Evolutionary conservation across 2,888 invertebrate genomes (phyloP), one percentile per base, ranked within the genome.

Genomic region (Ernsta delagoae): DNA sequence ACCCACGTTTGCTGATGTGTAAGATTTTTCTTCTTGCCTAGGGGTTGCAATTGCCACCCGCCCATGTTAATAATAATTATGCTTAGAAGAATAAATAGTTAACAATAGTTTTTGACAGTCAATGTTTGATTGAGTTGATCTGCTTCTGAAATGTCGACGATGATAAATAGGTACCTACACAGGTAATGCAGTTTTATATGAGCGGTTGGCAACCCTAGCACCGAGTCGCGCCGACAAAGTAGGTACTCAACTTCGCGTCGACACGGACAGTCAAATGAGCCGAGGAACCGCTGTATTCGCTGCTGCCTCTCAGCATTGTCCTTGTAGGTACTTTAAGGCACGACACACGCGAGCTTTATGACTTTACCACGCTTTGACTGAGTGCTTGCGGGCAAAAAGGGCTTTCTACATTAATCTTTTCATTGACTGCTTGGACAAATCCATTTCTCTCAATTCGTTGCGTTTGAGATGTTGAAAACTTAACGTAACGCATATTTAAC

Each of bases 201-300:
- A 41, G 1, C 41, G 41, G 8, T 9, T 48, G 48, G 50, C 16
- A 50, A 50, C 50, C 50, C 50, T 53, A 50, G 1, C 16, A 8
- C 9, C 34, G 31, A 39, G 57, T 31, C 50, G 34, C 43, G 72
- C 75, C 87, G 86, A 88, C 89, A 89, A 90, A 89, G 36, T 36
- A 36, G 36, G 88, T 82, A 82, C 81, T 50, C 50, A 16, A 50
- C 50, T 50, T 24, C 3, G 83, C 82, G 84, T 83, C 83, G 81
- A 79, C 77, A 76, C 79, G 79, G 80, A 89, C 89, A 87, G 87
- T 90, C 85, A 83, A 86, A 89, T 90, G 85, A 84, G 83, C 79
- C 84, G 86, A 82, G 85, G 86, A 85, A 85, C 86, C 86, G 87
- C 86, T 83, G 81, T 75, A 69, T 70, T 53, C 56, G 56, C 34